Percentiles rank a stretch among this genome's conserved stretches.
These are phyloP conservation scores for Anthoscopus minutus DNA, from an alignment of 2,113 vertebrate genomes.

Conservation along the genomic window DNA sequence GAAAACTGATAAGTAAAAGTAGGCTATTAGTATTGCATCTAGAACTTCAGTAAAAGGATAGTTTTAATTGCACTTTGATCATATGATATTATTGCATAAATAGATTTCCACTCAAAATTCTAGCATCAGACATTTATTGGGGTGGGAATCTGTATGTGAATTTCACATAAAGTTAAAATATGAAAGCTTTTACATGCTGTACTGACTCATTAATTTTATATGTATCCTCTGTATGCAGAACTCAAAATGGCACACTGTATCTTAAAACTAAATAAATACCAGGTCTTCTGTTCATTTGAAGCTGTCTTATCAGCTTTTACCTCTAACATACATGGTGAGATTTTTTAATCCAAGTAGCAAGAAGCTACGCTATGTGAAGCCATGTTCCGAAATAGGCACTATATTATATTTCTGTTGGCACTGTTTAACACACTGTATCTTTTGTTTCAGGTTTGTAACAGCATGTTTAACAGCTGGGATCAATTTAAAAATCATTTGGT, in stretches of 20 bases:
- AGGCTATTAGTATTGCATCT: background rate
- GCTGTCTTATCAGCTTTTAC: background rate
- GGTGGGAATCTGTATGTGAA: background rate
- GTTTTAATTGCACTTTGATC: background rate
- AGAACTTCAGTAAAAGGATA: background rate
- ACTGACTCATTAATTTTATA: background rate
- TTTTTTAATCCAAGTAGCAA: background rate
- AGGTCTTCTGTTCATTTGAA: background rate
- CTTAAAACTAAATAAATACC: background rate
- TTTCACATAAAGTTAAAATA: background rate
- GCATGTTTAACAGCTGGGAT: conserved; percentile 96
- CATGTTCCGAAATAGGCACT: background rate
- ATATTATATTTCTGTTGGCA: background rate
- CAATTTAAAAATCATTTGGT: conserved; percentile 98
- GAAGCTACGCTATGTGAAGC: background rate
- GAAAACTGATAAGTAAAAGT: background rate
- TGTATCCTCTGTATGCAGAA: background rate
- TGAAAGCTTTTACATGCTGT: background rate
- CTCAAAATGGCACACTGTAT: background rate
- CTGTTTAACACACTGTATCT: conserved; percentile 16
- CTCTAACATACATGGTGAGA: background rate
- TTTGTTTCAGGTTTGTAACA: conserved; percentile 87
- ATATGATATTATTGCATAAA: background rate
- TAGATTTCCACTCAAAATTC: background rate
- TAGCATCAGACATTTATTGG: background rate